Base-by-base conservation (phyloP, 2,113 vertebrate species). In the Amphiprion percula region DNA sequence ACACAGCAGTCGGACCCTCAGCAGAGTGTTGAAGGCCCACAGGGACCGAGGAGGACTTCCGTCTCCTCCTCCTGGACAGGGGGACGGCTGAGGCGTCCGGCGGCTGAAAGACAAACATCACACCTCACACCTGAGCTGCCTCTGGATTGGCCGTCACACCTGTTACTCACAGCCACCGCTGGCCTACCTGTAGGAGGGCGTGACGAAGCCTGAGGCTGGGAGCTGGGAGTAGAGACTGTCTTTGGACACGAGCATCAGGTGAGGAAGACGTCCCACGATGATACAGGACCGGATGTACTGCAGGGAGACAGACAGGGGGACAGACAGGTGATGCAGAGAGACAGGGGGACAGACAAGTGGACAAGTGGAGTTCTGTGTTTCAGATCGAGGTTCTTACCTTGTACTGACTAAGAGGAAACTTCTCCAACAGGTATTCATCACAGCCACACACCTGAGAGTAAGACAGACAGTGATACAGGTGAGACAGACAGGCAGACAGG, bases 211-310 rank as follows among this genome's bases (percentile, higher is more conserved):
- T 0, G 93, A 95, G 72, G 91, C 85, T 0, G 95, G 95, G 12
- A 96, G 89, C 82, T 96, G 95, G 74, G 92, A 94, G 85, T 94
- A 95, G 9, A 96, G 91, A 55, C 94, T 94, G 78, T 95, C 95
- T 76, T 95, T 96, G 71, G 93, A 94, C 67, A 96, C 95, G 10
- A 96, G 83, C 95, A 96, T 96, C 58, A 96, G 90, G 85, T 96
- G 94, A n/a, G 95, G 95, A 47, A 96, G 89, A 56, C 94, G 94
- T 6, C 92, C 93, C 0, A 95, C 87, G 0, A 89, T 93, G 60
- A 96, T 94, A 62, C 95, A 96, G 60, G 94, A 94, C 2, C 93
- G 88, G 75, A 95, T 94, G 58, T 95, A 96, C 95, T 95, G 88
- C 9, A 72, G 41, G 50, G 1, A 65, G 56, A 74, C 14, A 65